Base-by-base conservation (phyloP, 1,140 invertebrate genomes). In the Aphidius gifuensis region DNA sequence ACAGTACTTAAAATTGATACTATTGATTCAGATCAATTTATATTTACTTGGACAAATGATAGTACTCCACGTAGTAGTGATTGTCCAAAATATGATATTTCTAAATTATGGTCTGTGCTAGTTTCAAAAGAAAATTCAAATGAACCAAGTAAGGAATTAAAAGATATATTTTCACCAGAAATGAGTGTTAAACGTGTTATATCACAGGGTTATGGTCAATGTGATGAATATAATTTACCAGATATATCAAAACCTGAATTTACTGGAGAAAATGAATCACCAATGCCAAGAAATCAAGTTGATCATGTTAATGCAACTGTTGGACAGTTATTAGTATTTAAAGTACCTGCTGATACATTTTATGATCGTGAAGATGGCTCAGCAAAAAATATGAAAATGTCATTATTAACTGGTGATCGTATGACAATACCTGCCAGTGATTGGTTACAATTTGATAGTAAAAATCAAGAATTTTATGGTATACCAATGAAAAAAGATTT, bases 391-490 rank as follows among this genome's bases (percentile, higher is more conserved):
- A 81, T 96, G 67, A 86, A 87, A 51, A 83, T 96, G 64, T 86
- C 86, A 3, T 80, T 97, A 0, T 83, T 90, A 9, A 90, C 87
- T 42, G 85, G 85, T 49, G 88, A 94, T 64, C 83, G 88, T 50
- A 84, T 85, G 8, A 79, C 86, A 55, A 83, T 94, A 39, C 82
- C 86, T 1, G 60, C 83, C 0, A 76, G 85, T n/a, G 87, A 91
- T 70, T 96, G 94, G 94, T 77, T 96, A 50, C 92, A 94, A 75
- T 96, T 96, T 73, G 92, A 96, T 72, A 82, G 82, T 4, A 91
- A 90, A 62, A 94, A 93, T 80, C 90, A 93, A 73, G 92, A 94
- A 82, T 93, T 96, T 74, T 94, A 87, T 76, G 94, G 93, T 3
- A 83, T 96, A 38, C 93, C 93, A 5, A 79, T 88, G 46, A 71